These are phyloP conservation scores for Solenopsis invicta DNA, from an alignment of 1,140 invertebrate genomes.

Conservation along the genomic window DNA sequence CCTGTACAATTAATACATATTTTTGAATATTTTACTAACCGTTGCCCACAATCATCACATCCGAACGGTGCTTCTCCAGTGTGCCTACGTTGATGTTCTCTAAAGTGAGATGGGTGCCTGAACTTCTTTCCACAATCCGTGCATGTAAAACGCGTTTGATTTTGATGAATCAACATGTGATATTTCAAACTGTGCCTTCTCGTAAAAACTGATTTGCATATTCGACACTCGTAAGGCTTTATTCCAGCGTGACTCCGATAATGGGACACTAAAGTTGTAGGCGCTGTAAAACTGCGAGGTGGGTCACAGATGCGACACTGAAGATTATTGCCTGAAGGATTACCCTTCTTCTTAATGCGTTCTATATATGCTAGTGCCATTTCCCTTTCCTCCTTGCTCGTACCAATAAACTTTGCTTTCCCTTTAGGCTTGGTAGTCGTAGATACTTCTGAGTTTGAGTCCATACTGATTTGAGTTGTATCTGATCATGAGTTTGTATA, in stretches of 20 bases:
- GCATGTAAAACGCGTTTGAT: conserved; percentile 90
- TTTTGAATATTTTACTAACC: conserved; percentile 78
- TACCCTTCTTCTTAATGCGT: conserved; percentile 85
- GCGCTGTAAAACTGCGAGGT: conserved; percentile 89
- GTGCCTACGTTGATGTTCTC: conserved; percentile 89
- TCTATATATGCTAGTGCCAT: conserved; percentile 87
- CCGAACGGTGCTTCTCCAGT: conserved; percentile 90
- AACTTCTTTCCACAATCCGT: conserved; percentile 90
- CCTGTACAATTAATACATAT: conserved; percentile 11
- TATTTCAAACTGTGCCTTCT: conserved; percentile 90
- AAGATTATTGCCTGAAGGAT: conserved; percentile 86
- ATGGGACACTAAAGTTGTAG: conserved; percentile 90
- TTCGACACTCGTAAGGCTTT: conserved; percentile 89
- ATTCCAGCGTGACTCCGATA: conserved; percentile 91
- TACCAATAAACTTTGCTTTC: conserved; percentile 88
- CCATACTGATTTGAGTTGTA: conserved; percentile 65
- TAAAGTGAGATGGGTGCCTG: conserved; percentile 90
- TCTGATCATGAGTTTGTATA: conserved; percentile 62
- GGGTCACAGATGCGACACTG: conserved; percentile 90
- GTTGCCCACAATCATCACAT: conserved; percentile 89
- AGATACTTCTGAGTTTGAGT: conserved; percentile 53
- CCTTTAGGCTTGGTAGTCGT: conserved; percentile 85
- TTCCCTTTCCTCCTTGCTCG: conserved; percentile 87
- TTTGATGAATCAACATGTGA: conserved; percentile 90
- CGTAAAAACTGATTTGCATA: conserved; percentile 90